Conservation (phyloP, 92 coral and sea anemone genomes). For the Porites cylindrica region DNA sequence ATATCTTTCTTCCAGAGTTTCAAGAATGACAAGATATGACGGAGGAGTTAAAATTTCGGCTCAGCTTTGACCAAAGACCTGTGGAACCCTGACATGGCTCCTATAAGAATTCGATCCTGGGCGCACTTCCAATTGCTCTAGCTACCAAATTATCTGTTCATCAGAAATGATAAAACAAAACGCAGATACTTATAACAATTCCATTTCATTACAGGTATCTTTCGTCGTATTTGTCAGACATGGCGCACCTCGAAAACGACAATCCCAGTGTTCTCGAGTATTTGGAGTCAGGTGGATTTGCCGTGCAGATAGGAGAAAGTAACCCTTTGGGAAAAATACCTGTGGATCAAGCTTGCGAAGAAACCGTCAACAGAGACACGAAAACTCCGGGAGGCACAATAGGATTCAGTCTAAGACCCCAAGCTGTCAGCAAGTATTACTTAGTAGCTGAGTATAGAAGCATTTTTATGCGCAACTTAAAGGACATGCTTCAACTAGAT, state of each 20-base stretch:
- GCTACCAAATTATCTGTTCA: no score
- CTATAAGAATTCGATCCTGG: no score
- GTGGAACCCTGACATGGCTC: no score
- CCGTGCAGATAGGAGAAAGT: conserved; percentile 7
- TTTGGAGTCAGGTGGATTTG: background rate
- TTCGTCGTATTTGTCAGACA: conserved; percentile 18
- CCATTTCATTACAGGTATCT: conserved; percentile 17
- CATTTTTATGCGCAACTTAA: conserved; percentile 9
- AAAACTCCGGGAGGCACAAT: conserved; percentile 44
- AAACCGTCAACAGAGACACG: conserved; percentile 50
- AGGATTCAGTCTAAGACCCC: conserved; percentile 44
- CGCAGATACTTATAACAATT: no score
- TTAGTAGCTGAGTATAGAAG: conserved; percentile 37
- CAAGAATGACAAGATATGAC: no score
- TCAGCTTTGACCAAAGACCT: no score
- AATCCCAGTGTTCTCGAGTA: conserved; percentile 14
- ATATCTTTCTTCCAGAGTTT: no score
- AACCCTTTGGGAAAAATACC: conserved; percentile 51
- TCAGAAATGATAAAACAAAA: no score
- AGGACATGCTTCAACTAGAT: no score
- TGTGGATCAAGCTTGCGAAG: conserved; percentile 45
- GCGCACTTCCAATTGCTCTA: no score
- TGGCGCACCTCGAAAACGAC: conserved; percentile 26
- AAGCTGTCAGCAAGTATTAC: conserved; percentile 28
- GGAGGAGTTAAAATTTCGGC: no score